Base-by-base conservation (phyloP, 2,888 invertebrate genomes). In the Chydorus sphaericus region DNA sequence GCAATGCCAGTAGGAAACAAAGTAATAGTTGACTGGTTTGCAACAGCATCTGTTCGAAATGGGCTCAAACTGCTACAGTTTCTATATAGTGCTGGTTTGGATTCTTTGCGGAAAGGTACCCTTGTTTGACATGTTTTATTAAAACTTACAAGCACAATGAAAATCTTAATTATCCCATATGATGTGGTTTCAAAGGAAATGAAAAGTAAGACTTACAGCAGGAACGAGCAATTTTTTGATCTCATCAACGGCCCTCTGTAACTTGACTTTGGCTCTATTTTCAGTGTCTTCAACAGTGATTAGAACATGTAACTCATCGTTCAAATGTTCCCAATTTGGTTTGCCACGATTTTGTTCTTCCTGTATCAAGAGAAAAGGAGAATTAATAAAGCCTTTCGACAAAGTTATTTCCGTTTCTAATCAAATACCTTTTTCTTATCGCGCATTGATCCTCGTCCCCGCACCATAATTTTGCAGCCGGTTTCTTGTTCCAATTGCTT, bases 401-500 rank as follows among this genome's bases (percentile, higher is more conserved):
- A 26, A 31, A 16, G 5, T 31, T 11, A 39, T 16, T 3, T 4
- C n/a, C 7, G n/a, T 33, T 33, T 33, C 33, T 10, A 33, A 39
- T 30, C n/a, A 68, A 75, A 76, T 78, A 96, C 97, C 90, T 97
- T 97, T 77, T 93, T 92, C 79, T 96, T 96, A 74, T 97, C 96
- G 73, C 97, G 80, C 96, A 97, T 97, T 59, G 96, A 96, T 62
- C 97, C 97, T 75, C 93, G 93, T 71, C 98, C 97, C 77, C 98
- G 82, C 68, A 98, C 96, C 98, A 98, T 98, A 69, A 98, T 97
- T 82, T 98, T 99, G 77, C 98, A 99, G 65, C 97, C 97, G 66
- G 98, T 98, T 78, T 97, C 97, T 76, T 96, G 93, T 76, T 98
- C 98, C 72, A 98, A 76, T 78, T 98, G 97, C 76, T 98, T 98